Evolutionary conservation across 2,888 invertebrate species (phyloP), one percentile per base, ranked within the genome.

Genomic region (Caenorhabditis sp.): DNA sequence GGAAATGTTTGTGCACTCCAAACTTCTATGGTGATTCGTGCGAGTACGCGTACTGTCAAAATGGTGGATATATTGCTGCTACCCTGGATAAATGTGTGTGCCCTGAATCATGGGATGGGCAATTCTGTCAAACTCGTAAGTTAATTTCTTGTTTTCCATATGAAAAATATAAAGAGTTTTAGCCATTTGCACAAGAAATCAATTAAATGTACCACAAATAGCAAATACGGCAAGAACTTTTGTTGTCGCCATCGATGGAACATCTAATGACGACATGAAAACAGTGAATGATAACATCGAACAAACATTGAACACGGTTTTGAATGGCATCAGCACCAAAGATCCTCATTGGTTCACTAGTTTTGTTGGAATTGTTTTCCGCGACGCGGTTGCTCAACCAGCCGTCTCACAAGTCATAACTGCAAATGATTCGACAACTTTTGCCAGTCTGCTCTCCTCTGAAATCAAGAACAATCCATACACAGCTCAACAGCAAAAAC

Each of bases 331-430:
- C 24, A 49, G 27, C 21, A 17, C 57, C 17, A 36, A 65, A 37
- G 61, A 76, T 21, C 70, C 69, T 10, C 27, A 51, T 19, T 81
- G 81, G 82, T 82, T 79, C 68, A 72, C 66, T 5, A 68, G 21
- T 58, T 82, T 68, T 59, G 76, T 80, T 57, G 82, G 79, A 53
- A 62, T 81, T 19, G 69, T 82, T 27, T 79, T 79, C 75, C 73
- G 77, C 12, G 77, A 79, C 59, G 62, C 69, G 5, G 64, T 50
- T 55, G 58, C 63, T 3, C 14, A 62, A 4, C 61, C 55, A 21
- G 58, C 66, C 0, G 53, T 60, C 21, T 72, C 72, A 1, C 23
- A 60, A 57, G 69, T 71, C 4, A 70, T 73, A 36, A 54, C 26
- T 19, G 51, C 62, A 10, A 68, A 61, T n/a, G 64, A 73, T 37